Conservation (phyloP, 2,113 vertebrate genomes). For the Brachyhypopomus occidentalis region DNA sequence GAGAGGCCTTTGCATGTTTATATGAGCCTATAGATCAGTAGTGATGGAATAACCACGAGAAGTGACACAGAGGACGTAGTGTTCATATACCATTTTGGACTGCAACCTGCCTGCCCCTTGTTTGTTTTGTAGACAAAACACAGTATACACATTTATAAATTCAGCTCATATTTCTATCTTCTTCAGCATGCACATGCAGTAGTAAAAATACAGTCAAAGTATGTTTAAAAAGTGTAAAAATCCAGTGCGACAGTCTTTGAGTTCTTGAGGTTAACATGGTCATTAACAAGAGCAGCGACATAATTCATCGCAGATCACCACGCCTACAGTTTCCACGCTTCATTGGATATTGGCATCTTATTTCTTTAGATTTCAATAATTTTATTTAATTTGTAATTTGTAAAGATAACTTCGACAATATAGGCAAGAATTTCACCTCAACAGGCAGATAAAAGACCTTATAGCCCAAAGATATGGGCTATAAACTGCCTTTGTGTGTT, state of each 20-base stretch:
- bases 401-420: background rate
- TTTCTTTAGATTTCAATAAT: background rate
- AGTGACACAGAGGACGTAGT: background rate
- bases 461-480: background rate
- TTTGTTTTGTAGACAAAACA: constrained; percentile 57
- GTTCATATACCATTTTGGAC: background rate
- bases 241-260: constrained; percentile 74
- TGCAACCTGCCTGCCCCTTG: constrained; percentile 60
- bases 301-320: constrained; percentile 59
- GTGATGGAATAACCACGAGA: background rate
- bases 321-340: constrained; percentile 31
- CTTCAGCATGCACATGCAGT: constrained; percentile 79
- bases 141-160: constrained; percentile 67
- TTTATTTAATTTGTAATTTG: background rate
- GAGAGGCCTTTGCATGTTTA: background rate
- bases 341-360: background rate
- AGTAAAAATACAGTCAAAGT: constrained; percentile 72
- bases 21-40: background rate
- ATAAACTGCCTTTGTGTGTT: background rate
- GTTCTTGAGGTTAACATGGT: constrained; percentile 78
- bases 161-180: constrained; percentile 53
- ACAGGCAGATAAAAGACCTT: background rate
- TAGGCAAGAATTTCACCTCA: no score
- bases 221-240: constrained; percentile 72
- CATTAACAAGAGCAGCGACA: constrained; percentile 68